A percentile compares a stretch with the other conserved stretches of the same genome.
Evolutionary conservation across 2,797 vertebrate genomes (phyloP).

Genomic region (Mycteria americana): DNA sequence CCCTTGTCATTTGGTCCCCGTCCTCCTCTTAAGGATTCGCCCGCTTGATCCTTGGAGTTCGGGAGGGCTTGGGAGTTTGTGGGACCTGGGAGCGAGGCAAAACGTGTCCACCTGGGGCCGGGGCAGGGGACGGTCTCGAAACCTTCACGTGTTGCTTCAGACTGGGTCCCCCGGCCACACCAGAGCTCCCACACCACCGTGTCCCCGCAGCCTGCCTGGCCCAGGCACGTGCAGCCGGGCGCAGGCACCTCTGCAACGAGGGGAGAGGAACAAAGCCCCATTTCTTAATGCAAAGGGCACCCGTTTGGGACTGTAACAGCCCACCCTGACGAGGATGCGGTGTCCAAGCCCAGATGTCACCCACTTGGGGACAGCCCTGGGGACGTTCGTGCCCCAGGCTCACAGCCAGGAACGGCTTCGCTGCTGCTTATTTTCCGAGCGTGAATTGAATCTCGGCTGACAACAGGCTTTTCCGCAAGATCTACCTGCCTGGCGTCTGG

Average conservation of each 20-base stretch:
- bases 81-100: accelerated
- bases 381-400: background rate
- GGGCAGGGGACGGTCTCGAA: background rate
- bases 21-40: background rate
- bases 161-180: accelerated
- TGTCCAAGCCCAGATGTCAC: background rate
- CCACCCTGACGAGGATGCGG: accelerated
- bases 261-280: background rate
- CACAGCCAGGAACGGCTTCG: background rate
- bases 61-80: background rate
- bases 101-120: accelerated
- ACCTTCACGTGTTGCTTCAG: background rate
- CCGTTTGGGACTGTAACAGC: background rate
- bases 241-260: accelerated
- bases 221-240: accelerated
- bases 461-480: background rate
- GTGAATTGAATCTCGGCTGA: background rate
- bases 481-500: background rate
- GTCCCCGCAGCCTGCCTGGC: background rate
- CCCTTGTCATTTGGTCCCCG: background rate
- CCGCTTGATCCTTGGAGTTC: background rate
- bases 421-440: background rate
- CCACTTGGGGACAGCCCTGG: background rate
- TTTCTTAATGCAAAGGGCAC: accelerated
- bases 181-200: accelerated